These are phyloP conservation scores for Probaryconus sp. DNA, from an alignment of 1,140 invertebrate genomes.

Conservation along the genomic window DNA sequence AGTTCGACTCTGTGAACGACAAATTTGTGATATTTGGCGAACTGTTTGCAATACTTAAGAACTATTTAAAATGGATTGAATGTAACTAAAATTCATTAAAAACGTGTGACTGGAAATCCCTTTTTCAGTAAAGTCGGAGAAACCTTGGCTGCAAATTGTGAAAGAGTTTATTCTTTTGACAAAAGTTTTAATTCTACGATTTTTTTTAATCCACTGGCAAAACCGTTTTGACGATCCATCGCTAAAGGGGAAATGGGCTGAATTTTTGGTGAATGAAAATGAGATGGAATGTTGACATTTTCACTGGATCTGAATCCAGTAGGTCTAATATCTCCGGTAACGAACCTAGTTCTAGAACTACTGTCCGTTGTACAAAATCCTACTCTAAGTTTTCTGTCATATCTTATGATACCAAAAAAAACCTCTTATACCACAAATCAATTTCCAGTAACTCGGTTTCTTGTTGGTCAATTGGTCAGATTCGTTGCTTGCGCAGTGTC, in stretches of 20 bases:
- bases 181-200: conserved; percentile 69
- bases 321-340: conserved; percentile 79
- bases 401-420: conserved; percentile 91
- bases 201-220: conserved; percentile 72
- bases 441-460: conserved; percentile 89
- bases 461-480: conserved; percentile 73
- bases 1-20: conserved; percentile 65
- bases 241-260: conserved; percentile 76
- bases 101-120: conserved; percentile 60
- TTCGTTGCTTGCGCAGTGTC: conserved; percentile 61
- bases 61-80: conserved; percentile 65
- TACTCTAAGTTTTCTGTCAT: conserved; percentile 87
- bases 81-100: conserved; percentile 69
- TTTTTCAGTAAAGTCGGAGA: conserved; percentile 73
- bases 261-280: conserved; percentile 69
- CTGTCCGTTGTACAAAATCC: conserved; percentile 82
- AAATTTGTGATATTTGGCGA: conserved; percentile 66
- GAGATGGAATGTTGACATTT: conserved; percentile 67
- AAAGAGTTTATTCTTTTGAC: conserved; percentile 65
- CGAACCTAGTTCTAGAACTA: conserved; percentile 81
- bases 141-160: conserved; percentile 64
- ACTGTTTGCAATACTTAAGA: conserved; percentile 67
- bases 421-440: conserved; percentile 93
- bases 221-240: conserved; percentile 76
- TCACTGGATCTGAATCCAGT: conserved; percentile 78